Evolutionary conservation across 1,140 invertebrate genomes (phyloP).

Genomic region (Elysia chlorotica): DNA sequence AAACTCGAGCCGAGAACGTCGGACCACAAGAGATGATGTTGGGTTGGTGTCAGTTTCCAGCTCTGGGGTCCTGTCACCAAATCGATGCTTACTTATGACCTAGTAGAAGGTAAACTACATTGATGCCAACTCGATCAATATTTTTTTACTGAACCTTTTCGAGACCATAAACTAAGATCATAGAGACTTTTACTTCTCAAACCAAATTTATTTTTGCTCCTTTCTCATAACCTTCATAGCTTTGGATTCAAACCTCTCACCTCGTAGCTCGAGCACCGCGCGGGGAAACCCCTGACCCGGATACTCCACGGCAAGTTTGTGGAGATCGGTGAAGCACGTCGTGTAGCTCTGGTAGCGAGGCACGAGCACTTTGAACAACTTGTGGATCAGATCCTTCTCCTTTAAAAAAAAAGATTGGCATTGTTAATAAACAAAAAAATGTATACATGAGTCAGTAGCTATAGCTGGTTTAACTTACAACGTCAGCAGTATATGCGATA

Average conservation of each 20-base stretch:
- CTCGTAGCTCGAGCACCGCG: slow-evolving; percentile 79
- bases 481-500: no score
- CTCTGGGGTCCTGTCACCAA: not conserved
- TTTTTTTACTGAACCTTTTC: not conserved
- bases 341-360: slow-evolving; percentile 76
- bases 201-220: not conserved
- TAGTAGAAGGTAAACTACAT: not conserved
- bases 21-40: not conserved
- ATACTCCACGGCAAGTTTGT: slow-evolving; percentile 71
- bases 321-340: slow-evolving; percentile 75
- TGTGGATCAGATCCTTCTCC: slow-evolving; percentile 89
- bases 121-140: not conserved
- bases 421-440: no score
- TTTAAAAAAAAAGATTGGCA: no score
- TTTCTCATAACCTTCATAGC: not conserved
- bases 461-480: no score
- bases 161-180: not conserved
- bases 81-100: not conserved
- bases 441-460: no score
- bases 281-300: slow-evolving; percentile 59
- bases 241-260: slow-evolving; percentile 51
- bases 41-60: not conserved
- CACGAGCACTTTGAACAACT: slow-evolving; percentile 90
- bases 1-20: not conserved
- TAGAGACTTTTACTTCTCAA: not conserved